Evolutionary conservation across 2,888 invertebrate species (phyloP).

Genomic region (Drymonia ruficornis): DNA sequence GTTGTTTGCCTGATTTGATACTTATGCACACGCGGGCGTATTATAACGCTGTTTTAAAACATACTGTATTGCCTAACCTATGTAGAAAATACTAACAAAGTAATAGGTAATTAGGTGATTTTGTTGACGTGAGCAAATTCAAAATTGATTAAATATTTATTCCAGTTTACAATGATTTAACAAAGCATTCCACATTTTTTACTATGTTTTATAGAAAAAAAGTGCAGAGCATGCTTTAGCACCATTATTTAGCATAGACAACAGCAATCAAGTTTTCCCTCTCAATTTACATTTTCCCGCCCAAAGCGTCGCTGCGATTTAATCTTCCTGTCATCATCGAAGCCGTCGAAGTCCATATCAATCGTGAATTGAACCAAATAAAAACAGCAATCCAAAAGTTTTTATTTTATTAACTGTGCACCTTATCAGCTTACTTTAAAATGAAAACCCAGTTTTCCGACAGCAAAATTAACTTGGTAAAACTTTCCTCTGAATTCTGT

Average conservation of each 20-base stretch:
- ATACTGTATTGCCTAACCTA: too few relatives aligned
- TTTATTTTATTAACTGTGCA: conserved; percentile 21
- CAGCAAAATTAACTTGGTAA: conserved; percentile 30
- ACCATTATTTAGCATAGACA: not conserved
- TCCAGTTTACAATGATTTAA: too few relatives aligned
- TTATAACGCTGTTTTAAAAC: too few relatives aligned
- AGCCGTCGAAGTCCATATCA: conserved; percentile 64
- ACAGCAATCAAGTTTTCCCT: conserved; percentile 37
- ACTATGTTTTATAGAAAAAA: too few relatives aligned
- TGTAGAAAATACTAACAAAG: too few relatives aligned
- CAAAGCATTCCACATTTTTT: too few relatives aligned
- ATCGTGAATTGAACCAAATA: conserved; percentile 52
- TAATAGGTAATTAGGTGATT: too few relatives aligned
- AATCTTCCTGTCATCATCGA: conserved; percentile 71
- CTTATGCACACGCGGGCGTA: too few relatives aligned
- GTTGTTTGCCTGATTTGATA: too few relatives aligned
- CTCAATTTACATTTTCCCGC: conserved; percentile 63
- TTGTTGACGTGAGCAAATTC: too few relatives aligned
- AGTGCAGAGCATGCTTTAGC: too few relatives aligned
- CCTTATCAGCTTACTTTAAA: conserved; percentile 23
- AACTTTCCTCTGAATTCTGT: conserved; percentile 60
- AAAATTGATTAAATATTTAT: too few relatives aligned
- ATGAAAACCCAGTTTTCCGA: conserved; percentile 1
- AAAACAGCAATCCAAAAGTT: conserved; percentile 8
- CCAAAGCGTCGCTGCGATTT: conserved; percentile 67